Base-by-base conservation (phyloP, 30 jellyfish, hydroid and myxozoan genomes). In the Chrysaora quinquecirrha region DNA sequence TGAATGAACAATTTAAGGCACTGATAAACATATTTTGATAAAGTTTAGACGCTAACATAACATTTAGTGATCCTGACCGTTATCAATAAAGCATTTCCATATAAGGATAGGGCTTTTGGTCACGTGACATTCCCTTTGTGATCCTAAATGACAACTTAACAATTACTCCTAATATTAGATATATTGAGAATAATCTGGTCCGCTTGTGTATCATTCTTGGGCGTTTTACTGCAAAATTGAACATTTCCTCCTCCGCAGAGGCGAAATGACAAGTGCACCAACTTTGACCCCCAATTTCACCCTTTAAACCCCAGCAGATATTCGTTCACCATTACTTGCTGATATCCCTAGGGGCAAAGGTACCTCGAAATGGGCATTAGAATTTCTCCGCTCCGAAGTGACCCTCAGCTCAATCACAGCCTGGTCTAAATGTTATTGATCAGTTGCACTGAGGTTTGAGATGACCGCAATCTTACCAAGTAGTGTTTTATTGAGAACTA, bases 301-400 rank as follows among this genome's bases (percentile, higher is more conserved):
- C 72, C 72, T 20, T 21, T 6, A 60, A 60, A 60, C 72, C 10
- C 21, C 72, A 10, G 72, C 10, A 60, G 23, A 60, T 60, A 9
- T 21, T 20, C 23, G 33, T 60, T 60, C 10, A 60, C 72, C 72
- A 60, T 25, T 20, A 60, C 33, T 6, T 60, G 9, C 33, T 25
- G 9, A 60, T 4, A 60, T 60, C 9, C 72, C 33, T 12, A 25
- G 33, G 9, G 9, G 33, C 6, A 4, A 10, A 20, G 23, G 32
- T 6, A 60, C 33, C 32, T 60, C 19, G n/a, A 60, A 60, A 10
- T 60, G 23, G 33, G 6, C 6, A 60, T 60, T 6, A 21, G 23
- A 60, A 6, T 60, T 60, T 60, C 72, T 20, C 72, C 72, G 33
- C 10, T 20, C 33, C n/a, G n/a, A 60, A 25, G 72, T 60, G 72